Evolutionary conservation across 2,113 vertebrate genomes (phyloP).

Genomic region (Ondatra zibethicus): DNA sequence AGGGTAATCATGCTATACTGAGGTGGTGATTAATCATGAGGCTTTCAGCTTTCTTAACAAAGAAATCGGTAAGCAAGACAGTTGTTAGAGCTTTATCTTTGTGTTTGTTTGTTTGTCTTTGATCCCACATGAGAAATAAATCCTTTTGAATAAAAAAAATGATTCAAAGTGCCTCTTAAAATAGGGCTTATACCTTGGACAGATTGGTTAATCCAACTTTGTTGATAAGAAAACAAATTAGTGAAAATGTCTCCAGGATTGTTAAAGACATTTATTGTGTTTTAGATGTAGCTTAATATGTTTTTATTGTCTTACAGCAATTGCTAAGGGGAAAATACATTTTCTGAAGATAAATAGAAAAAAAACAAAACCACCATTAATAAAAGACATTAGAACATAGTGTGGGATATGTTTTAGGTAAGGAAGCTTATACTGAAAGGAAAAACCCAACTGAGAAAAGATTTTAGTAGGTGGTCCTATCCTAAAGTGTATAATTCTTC

Average conservation of each 20-base stretch:
- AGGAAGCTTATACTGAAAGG: neutral
- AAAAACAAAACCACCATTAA: neutral
- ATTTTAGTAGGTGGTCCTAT: neutral
- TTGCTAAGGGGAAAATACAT: neutral
- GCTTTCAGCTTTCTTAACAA: too few species aligned
- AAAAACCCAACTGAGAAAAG: neutral
- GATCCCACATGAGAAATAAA: neutral
- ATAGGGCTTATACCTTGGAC: neutral
- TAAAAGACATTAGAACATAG: neutral
- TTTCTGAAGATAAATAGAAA: neutral
- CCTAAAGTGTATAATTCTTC: neutral
- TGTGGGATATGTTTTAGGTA: neutral
- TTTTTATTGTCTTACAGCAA: neutral
- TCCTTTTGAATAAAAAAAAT: neutral
- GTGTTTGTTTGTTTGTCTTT: too few species aligned
- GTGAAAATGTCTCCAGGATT: neutral
- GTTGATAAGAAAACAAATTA: neutral
- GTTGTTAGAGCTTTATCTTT: too few species aligned
- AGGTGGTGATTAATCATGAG: too few species aligned
- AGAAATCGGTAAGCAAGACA: too few species aligned
- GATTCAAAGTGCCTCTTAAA: neutral
- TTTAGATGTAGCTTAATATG: neutral
- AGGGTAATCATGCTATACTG: too few species aligned
- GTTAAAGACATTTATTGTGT: neutral
- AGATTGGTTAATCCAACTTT: neutral